These are phyloP conservation scores for Cyaniris semiargus DNA, from an alignment of 2,888 invertebrate genomes.

Conservation along the genomic window DNA sequence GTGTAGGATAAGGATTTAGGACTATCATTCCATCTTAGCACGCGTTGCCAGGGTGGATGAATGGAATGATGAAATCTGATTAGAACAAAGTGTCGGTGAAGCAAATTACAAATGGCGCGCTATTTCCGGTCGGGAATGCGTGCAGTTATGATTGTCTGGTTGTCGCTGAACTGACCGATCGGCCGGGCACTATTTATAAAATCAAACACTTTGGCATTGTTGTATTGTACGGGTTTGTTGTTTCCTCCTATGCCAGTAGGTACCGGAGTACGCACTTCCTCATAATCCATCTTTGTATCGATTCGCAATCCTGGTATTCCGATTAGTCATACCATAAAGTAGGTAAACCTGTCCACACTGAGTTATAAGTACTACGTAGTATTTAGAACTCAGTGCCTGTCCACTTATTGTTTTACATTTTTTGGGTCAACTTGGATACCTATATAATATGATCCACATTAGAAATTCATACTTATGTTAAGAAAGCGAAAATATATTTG, in stretches of 20 bases:
- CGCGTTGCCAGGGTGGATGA: background rate
- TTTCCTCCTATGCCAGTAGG: conserved; percentile 56
- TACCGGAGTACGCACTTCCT: conserved; percentile 59
- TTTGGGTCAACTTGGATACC: background rate
- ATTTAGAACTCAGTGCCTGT: too few relatives aligned
- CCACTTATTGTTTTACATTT: background rate
- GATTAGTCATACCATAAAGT: background rate
- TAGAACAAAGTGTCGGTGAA: conserved; percentile 28
- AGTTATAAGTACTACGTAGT: too few relatives aligned
- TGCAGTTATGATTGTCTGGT: conserved; percentile 43
- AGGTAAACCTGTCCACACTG: background rate
- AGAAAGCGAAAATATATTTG: too few relatives aligned
- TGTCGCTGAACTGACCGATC: conserved; percentile 49
- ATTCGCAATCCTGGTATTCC: conserved; percentile 33
- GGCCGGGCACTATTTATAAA: conserved; percentile 73
- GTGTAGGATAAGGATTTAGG: background rate
- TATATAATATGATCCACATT: too few relatives aligned
- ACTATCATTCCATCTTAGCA: background rate
- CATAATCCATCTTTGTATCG: conserved; percentile 50
- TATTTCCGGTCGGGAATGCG: conserved; percentile 40
- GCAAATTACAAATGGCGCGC: conserved; percentile 27
- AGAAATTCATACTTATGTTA: too few relatives aligned
- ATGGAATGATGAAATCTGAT: conserved; percentile 19
- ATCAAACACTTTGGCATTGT: conserved; percentile 73
- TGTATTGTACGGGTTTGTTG: conserved; percentile 66